Evolutionary conservation across 2,888 invertebrate species (phyloP).

Genomic region (Sesamia inferens): DNA sequence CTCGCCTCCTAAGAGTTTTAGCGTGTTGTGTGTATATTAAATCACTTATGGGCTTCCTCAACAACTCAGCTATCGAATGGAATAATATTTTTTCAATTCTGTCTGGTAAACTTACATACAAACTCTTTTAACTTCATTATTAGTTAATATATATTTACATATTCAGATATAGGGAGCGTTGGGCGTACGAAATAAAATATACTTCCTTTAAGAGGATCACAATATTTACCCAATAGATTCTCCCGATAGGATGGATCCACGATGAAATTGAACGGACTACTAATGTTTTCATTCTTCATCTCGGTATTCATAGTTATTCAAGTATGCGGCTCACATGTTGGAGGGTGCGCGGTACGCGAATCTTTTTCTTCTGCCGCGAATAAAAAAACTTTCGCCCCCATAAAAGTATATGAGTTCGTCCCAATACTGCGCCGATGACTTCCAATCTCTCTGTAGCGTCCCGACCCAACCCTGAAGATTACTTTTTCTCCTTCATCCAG

Average conservation of each 20-base stretch:
- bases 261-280: slow-evolving; percentile 76
- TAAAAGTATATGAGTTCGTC: slow-evolving; percentile 89
- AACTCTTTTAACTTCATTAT: neutral
- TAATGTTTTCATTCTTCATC: slow-evolving; percentile 78
- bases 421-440: slow-evolving; percentile 88
- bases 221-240: slow-evolving; percentile 64
- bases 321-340: slow-evolving; percentile 79
- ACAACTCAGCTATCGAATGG: neutral
- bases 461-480: slow-evolving; percentile 88
- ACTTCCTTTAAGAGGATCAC: slow-evolving; percentile 50
- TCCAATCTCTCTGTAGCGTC: slow-evolving; percentile 88
- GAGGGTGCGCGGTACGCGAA: slow-evolving; percentile 79
- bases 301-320: slow-evolving; percentile 77
- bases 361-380: slow-evolving; percentile 86
- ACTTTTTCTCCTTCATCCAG: slow-evolving; percentile 88
- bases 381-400: slow-evolving; percentile 87
- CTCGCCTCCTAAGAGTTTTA: neutral
- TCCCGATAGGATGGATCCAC: slow-evolving; percentile 71
- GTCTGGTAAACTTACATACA: neutral
- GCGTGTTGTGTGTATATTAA: neutral
- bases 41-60: neutral
- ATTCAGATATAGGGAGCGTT: slow-evolving; percentile 3
- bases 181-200: slow-evolving; percentile 6
- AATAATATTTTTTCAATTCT: neutral
- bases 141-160: slow-evolving; percentile 1